Percentiles rank a stretch among this genome's conserved stretches.
Evolutionary conservation across 2,888 invertebrate species (phyloP).

Genomic region (Allophyes oxyacanthae): DNA sequence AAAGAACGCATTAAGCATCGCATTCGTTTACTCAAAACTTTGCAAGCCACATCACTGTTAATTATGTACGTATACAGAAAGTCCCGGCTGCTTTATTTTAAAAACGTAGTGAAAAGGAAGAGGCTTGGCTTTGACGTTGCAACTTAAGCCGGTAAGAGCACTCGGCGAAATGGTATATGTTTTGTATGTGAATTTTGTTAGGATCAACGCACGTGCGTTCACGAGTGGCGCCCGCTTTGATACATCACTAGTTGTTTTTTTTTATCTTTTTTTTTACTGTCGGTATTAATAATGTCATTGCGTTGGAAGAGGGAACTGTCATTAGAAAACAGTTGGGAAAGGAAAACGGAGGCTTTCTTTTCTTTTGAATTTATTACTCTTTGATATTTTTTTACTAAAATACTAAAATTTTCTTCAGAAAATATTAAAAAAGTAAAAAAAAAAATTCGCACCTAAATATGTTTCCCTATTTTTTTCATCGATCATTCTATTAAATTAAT

Average conservation of each 20-base stretch:
- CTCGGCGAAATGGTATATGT: constrained; percentile 73
- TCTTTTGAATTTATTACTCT: background rate
- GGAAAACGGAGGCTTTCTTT: background rate
- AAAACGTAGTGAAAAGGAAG: constrained; percentile 85
- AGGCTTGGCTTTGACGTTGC: constrained; percentile 80
- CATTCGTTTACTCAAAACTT: constrained; percentile 74
- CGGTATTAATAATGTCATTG: constrained; percentile 10
- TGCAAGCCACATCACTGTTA: constrained; percentile 76
- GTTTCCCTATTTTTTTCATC: too few species aligned
- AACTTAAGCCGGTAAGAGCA: constrained; percentile 72
- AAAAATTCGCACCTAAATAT: too few species aligned
- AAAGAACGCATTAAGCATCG: constrained; percentile 75
- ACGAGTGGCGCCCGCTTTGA: constrained; percentile 62
- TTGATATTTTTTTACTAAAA: too few species aligned
- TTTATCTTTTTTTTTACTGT: constrained; percentile 18
- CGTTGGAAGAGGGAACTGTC: constrained; percentile 24
- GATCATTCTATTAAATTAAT: too few species aligned
- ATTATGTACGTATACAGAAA: constrained; percentile 76
- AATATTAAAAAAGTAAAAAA: too few species aligned
- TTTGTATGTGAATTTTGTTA: constrained; percentile 65
- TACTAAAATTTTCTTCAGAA: too few species aligned
- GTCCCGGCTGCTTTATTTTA: constrained; percentile 67
- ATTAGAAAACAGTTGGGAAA: background rate
- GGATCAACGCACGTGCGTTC: constrained; percentile 62
- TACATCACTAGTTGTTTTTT: constrained; percentile 42